A percentile compares a stretch with the other conserved stretches of the same genome.
Evolutionary conservation across 2,888 invertebrate genomes (phyloP).

Genomic region (Aporophyla lueneburgensis): DNA sequence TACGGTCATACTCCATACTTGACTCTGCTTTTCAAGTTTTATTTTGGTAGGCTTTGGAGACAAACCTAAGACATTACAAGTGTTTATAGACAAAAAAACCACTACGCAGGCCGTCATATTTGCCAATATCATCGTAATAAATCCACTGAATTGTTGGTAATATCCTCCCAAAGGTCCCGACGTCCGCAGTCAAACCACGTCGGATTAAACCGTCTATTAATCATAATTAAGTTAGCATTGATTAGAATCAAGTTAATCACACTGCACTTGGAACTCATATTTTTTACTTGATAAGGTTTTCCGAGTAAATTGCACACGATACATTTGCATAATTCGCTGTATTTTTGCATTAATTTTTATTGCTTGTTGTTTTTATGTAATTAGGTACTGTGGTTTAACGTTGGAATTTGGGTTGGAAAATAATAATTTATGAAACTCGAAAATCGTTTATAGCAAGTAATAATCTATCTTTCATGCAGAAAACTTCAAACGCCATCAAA

Average conservation of each 20-base stretch:
- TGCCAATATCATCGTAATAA: background rate
- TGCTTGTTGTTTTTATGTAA: conserved; percentile 21
- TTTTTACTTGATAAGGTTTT: conserved; percentile 55
- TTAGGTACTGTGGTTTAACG: conserved; percentile 21
- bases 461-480: background rate
- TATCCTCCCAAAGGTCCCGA: conserved; percentile 35
- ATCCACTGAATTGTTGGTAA: conserved; percentile 30
- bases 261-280: conserved; percentile 44
- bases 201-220: conserved; percentile 54
- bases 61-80: no score
- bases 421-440: background rate
- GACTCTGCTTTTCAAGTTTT: background rate
- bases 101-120: background rate
- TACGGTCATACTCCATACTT: background rate
- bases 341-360: conserved; percentile 47
- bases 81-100: background rate
- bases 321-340: conserved; percentile 58
- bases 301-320: conserved; percentile 54
- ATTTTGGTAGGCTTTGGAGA: background rate
- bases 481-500: no score
- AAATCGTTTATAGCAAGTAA: background rate
- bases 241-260: conserved; percentile 54
- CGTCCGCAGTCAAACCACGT: conserved; percentile 37
- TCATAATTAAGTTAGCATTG: conserved; percentile 63
- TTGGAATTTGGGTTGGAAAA: background rate